Percentiles rank a stretch among this genome's conserved stretches.
phyloP scores from a whole-genome alignment of 2,888 invertebrate species.

The Drosophila nr. fundita region DNA sequence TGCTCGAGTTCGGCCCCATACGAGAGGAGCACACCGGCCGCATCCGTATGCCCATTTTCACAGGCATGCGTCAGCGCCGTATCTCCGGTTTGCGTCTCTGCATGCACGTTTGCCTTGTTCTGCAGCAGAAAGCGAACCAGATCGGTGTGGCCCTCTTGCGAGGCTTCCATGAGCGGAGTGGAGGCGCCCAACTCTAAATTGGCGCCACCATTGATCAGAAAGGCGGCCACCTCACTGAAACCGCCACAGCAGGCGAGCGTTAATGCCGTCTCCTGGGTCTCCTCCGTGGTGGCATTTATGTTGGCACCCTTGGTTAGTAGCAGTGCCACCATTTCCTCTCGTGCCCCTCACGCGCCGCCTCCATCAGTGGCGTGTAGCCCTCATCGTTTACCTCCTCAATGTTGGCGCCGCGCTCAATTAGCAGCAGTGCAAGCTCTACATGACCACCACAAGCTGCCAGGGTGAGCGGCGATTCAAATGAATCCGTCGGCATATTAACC shows the following conservation, averaged over 20 bases:
- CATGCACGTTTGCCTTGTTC: slow-evolving; percentile 95
- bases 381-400: slow-evolving; percentile 99
- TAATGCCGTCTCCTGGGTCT: slow-evolving; percentile 98
- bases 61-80: slow-evolving; percentile 98
- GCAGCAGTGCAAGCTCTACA: slow-evolving; percentile 97
- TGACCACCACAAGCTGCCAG: slow-evolving; percentile 99
- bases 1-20: slow-evolving; percentile 97
- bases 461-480: slow-evolving; percentile 99
- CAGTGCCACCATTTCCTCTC: slow-evolving; percentile 99
- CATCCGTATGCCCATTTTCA: slow-evolving; percentile 99
- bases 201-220: slow-evolving; percentile 97
- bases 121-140: slow-evolving; percentile 93
- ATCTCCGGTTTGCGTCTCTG: slow-evolving; percentile 97
- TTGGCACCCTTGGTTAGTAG: slow-evolving; percentile 96
- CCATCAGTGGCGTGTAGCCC: slow-evolving; percentile 99
- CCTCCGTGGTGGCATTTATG: slow-evolving; percentile 99
- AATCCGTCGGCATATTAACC: slow-evolving; percentile 99
- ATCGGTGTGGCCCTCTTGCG: slow-evolving; percentile 98
- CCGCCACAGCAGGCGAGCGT: slow-evolving; percentile 98
- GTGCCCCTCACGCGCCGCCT: slow-evolving; percentile 99
- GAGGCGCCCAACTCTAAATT: slow-evolving; percentile 97
- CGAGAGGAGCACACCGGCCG: slow-evolving; percentile 95
- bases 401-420: slow-evolving; percentile 98
- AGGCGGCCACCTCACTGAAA: slow-evolving; percentile 97
- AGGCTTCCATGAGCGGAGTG: slow-evolving; percentile 99